Evolutionary conservation across 1,140 invertebrate species (phyloP).

Genomic region (Drosophila suzukii): DNA sequence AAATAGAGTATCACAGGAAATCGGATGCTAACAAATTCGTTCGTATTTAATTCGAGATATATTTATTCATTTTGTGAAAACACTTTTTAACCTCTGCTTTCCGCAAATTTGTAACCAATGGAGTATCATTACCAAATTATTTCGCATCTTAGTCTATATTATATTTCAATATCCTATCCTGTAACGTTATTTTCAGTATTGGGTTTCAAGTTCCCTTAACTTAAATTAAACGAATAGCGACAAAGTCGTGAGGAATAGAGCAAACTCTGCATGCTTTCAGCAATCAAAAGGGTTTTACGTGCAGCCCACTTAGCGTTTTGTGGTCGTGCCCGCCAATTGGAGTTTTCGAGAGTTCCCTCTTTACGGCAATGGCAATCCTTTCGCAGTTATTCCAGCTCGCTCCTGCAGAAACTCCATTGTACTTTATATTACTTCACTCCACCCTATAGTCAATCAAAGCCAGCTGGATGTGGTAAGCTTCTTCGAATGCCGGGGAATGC

Average conservation of each 20-base stretch:
- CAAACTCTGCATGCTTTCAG: conserved; percentile 25
- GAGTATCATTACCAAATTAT: no score
- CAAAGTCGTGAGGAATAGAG: conserved; percentile 4
- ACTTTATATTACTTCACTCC: background rate
- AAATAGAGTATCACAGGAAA: no score
- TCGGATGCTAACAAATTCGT: no score
- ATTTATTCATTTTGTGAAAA: no score
- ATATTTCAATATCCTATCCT: background rate
- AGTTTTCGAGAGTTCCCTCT: background rate
- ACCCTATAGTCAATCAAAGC: conserved; percentile 33
- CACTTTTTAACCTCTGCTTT: no score
- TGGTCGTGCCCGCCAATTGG: conserved; percentile 4
- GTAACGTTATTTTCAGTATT: background rate
- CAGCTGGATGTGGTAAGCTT: conserved; percentile 22
- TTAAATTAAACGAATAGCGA: conserved; percentile 3
- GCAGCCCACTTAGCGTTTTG: conserved; percentile 19
- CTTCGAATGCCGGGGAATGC: conserved; percentile 22
- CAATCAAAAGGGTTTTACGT: conserved; percentile 14
- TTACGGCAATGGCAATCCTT: conserved; percentile 1
- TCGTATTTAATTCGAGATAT: no score
- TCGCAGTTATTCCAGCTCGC: conserved; percentile 16
- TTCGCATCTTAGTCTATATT: background rate
- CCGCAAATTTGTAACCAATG: no score
- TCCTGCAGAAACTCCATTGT: conserved; percentile 19
- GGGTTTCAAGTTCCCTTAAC: background rate